A percentile compares a stretch with the other conserved stretches of the same genome.
phyloP scores from a whole-genome alignment of 2,888 invertebrate genomes.

The Encarsia formosa region DNA sequence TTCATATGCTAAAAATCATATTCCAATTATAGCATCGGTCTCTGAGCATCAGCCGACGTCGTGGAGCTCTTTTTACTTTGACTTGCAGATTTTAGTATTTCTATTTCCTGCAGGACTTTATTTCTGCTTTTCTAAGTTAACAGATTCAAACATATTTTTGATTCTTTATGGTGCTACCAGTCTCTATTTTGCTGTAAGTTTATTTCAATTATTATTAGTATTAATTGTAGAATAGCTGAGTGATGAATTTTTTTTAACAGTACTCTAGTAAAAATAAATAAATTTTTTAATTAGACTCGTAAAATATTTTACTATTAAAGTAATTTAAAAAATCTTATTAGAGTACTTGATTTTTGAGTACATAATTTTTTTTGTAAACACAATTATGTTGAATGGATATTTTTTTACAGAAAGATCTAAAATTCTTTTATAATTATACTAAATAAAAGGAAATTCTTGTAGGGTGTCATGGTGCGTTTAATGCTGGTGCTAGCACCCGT shows the following conservation, averaged over 20 bases:
- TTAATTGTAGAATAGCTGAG: neutral
- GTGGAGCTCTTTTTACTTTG: constrained; percentile 98
- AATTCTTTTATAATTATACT: too few relatives aligned
- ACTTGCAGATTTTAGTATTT: constrained; percentile 92
- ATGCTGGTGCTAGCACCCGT: constrained; percentile 97
- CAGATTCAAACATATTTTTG: constrained; percentile 95
- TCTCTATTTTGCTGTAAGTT: constrained; percentile 92
- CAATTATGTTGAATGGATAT: too few relatives aligned
- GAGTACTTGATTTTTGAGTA: too few relatives aligned
- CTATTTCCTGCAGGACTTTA: constrained; percentile 95
- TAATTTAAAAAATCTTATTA: too few relatives aligned
- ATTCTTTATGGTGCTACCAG: constrained; percentile 96
- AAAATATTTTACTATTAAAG: too few relatives aligned
- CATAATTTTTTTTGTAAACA: too few relatives aligned
- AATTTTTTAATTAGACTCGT: too few relatives aligned
- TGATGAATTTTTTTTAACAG: too few relatives aligned
- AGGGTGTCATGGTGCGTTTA: constrained; percentile 98
- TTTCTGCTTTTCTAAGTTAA: constrained; percentile 90
- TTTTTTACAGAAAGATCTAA: too few relatives aligned
- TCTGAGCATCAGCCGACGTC: constrained; percentile 99
- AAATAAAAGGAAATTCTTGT: too few relatives aligned
- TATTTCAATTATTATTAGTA: constrained; percentile 4
- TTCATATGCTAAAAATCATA: constrained; percentile 97
- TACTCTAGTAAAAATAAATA: too few relatives aligned
- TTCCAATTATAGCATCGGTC: constrained; percentile 95